A percentile compares a stretch with the other conserved stretches of the same genome.
Evolutionary conservation across 2,797 vertebrate genomes (phyloP).

Genomic region (Salarias fasciatus): DNA sequence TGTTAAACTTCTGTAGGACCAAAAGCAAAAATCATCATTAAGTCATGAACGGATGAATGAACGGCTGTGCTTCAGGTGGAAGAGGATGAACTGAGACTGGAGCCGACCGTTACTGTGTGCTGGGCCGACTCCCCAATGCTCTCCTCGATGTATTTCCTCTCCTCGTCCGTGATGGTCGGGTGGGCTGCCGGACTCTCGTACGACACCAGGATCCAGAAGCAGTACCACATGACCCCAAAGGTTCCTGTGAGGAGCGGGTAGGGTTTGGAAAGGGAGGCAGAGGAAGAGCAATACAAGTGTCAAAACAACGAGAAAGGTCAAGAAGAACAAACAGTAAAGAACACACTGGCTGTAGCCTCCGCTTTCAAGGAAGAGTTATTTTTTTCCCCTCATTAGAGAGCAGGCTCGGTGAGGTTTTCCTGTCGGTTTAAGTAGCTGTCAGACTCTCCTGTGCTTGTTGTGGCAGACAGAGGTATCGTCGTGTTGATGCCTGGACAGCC

Average conservation of each 20-base stretch:
- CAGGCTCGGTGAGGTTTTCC: not conserved
- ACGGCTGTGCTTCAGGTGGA: too few species aligned
- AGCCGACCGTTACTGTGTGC: slow-evolving; percentile 80
- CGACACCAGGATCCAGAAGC: slow-evolving; percentile 93
- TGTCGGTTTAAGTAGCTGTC: slow-evolving; percentile 14
- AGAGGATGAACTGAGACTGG: not conserved
- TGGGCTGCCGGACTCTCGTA: slow-evolving; percentile 92
- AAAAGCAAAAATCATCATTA: not conserved
- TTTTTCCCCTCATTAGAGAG: too few species aligned
- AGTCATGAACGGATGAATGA: too few species aligned
- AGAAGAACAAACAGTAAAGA: not conserved
- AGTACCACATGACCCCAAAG: slow-evolving; percentile 91
- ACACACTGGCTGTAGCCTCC: too few species aligned
- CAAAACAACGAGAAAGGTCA: not conserved
- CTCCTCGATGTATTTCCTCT: slow-evolving; percentile 91
- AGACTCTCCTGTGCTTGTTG: not conserved
- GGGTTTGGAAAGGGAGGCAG: not conserved
- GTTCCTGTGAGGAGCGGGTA: slow-evolving; percentile 78
- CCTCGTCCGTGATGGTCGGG: slow-evolving; percentile 91
- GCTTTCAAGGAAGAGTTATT: too few species aligned
- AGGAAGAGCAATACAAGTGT: not conserved
- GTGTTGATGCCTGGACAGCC: too few species aligned
- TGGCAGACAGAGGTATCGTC: too few species aligned
- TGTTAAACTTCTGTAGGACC: slow-evolving; percentile 88
- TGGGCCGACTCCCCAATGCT: slow-evolving; percentile 87